Evolutionary conservation across 2,888 invertebrate species (phyloP), one percentile per base, ranked within the genome.

Genomic region (Taenaris catops): DNA sequence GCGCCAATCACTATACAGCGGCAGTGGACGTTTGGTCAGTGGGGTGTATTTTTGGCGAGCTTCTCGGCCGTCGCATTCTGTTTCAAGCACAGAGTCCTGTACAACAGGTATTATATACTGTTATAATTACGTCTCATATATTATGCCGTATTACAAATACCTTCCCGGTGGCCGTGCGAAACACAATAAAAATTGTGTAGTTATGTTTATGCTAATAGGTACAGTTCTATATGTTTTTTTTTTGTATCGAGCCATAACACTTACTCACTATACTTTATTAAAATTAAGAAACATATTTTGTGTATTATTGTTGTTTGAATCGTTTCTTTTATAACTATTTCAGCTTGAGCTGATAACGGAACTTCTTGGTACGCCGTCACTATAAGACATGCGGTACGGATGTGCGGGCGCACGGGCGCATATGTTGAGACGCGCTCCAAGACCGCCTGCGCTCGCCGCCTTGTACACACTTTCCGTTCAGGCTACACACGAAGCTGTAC

Each of bases 21-120:
- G 96, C 98, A 2, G 97, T 99, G 25, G 99, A 99, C 74, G 96
- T 99, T 34, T 99, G 99, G 99, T 97, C 97, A 23, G 98, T 99
- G 25, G 99, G 99, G 25, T 99, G 99, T 83, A 99, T 99, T 75
- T 99, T 99, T 72, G 99, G 98, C 19, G 99, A 99, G 74, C 90
- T 99, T 41, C 91, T 99, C 27, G 96, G 98, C 38, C 89, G 99
- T 47, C 90, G 98, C 58, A 99, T 99, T 56, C 90, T 99, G 51
- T 99, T 99, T 89, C 98, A 98, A 86, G 99, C 99, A 21, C 97
- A 97, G 78, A 98, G 95, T 80, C 98, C 99, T 8, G 96, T 99
- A 48, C 97, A 98, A 78, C 97, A 97, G 91, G 94, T 94, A 44
- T 5, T 14, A 17, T 16, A n/a, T 7, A 7, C 7, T 20, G n/a